Conservation (phyloP, 2,113 vertebrate genomes). For the Pterocles orientalis region DNA sequence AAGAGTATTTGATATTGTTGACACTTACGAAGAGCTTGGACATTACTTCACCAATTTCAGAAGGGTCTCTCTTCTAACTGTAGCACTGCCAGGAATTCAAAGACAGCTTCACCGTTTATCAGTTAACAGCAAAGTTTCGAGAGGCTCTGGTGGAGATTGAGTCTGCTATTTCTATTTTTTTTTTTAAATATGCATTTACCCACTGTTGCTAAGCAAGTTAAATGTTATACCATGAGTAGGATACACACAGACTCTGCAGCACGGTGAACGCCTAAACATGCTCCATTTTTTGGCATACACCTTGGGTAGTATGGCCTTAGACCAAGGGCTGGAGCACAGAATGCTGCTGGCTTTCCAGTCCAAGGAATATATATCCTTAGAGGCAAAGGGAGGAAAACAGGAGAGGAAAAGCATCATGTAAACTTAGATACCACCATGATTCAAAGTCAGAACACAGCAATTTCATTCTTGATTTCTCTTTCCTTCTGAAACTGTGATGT, state of each 20-base stretch:
- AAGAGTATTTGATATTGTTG: neutral
- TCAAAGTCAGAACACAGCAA: neutral
- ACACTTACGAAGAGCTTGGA: neutral
- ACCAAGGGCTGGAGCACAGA: neutral
- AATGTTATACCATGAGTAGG: fast-evolving
- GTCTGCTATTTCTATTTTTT: neutral
- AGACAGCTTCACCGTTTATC: neutral
- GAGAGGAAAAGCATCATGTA: neutral
- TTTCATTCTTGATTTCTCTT: neutral
- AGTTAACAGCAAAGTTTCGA: neutral
- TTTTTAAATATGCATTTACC: neutral
- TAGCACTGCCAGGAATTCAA: neutral
- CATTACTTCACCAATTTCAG: neutral
- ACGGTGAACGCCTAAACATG: neutral
- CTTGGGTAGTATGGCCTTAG: no score
- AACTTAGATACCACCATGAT: neutral
- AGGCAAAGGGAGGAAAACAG: neutral
- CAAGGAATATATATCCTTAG: neutral
- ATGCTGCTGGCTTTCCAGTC: neutral
- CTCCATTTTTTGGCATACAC: neutral
- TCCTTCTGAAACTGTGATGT: neutral
- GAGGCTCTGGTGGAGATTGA: neutral
- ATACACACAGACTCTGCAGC: no score
- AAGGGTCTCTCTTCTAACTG: neutral
- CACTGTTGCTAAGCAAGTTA: neutral